Evolutionary conservation across 2,797 vertebrate species (phyloP).

Genomic region (Cyclura pinguis): DNA sequence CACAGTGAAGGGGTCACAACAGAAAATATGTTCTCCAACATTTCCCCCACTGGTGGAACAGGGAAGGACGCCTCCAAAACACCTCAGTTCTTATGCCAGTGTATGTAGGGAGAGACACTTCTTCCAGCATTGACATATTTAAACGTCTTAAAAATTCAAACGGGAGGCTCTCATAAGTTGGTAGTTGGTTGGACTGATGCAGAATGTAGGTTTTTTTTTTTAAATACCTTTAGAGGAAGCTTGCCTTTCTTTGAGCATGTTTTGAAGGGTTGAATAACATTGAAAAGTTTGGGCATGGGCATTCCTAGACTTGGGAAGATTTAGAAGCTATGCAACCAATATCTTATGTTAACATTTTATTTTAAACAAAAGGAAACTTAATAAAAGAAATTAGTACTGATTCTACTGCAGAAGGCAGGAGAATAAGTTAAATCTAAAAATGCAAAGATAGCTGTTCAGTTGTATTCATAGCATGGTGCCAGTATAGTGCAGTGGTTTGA

Average conservation of each 20-base stretch:
- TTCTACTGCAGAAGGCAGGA: not conserved
- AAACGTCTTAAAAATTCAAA: not conserved
- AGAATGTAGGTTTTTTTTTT: not conserved
- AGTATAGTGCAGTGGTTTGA: not conserved
- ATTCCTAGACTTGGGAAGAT: not conserved
- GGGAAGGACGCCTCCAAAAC: too few relatives aligned
- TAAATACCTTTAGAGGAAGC: not conserved
- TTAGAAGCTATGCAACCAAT: not conserved
- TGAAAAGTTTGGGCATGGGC: not conserved
- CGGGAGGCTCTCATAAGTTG: not conserved
- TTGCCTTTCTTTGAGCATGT: not conserved
- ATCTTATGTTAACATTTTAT: not conserved
- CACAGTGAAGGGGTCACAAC: too few relatives aligned
- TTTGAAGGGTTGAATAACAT: not conserved
- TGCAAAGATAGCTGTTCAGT: not conserved
- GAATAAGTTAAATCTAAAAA: not conserved
- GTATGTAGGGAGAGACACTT: too few relatives aligned
- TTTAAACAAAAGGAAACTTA: not conserved
- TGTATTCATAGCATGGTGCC: not conserved
- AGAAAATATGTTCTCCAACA: too few relatives aligned
- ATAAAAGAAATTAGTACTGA: not conserved
- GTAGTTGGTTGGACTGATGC: fast-evolving
- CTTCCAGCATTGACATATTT: too few relatives aligned
- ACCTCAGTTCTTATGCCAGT: too few relatives aligned
- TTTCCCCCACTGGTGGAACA: too few relatives aligned